Percentiles rank a stretch among this genome's conserved stretches.
phyloP scores from a whole-genome alignment of 2,113 vertebrate genomes.

The Hydrolagus affinis region DNA sequence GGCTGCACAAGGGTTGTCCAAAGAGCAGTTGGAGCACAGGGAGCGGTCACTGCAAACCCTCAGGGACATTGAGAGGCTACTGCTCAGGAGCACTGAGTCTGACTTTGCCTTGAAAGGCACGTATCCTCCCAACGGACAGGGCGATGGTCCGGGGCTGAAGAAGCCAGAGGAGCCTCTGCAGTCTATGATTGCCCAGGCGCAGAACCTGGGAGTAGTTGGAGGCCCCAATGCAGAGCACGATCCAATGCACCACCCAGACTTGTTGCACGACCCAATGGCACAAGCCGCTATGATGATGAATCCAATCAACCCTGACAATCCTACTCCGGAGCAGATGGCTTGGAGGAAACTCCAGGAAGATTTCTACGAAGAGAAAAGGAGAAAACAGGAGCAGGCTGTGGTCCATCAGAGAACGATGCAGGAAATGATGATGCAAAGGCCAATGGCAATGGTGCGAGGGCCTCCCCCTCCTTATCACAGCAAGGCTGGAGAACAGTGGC shows the following conservation, averaged over 20 bases:
- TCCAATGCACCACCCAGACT: conserved; percentile 50
- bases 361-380: conserved; percentile 88
- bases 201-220: conserved; percentile 58
- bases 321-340: conserved; percentile 85
- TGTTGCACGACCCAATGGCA: conserved; percentile 63
- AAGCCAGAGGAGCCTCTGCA: conserved; percentile 89
- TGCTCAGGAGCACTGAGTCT: conserved; percentile 67
- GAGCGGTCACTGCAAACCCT: conserved; percentile 90
- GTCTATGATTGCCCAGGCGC: conserved; percentile 90
- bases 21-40: conserved; percentile 90
- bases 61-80: conserved; percentile 82
- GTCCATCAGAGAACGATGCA: conserved; percentile 62
- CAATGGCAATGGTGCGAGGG: conserved; percentile 74
- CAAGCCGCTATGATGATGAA: conserved; percentile 71
- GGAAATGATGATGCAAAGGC: conserved; percentile 75
- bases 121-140: conserved; percentile 36
- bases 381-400: conserved; percentile 80
- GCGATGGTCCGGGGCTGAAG: conserved; percentile 50
- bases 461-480: conserved; percentile 94
- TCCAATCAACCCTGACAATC: conserved; percentile 69
- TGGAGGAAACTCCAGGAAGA: conserved; percentile 96
- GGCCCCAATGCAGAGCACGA: conserved; percentile 65
- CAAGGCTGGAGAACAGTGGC: conserved; percentile 82
- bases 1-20: conserved; percentile 72
- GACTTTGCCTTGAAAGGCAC: conserved; percentile 57